These are phyloP conservation scores for Axis porcinus DNA, from an alignment of 2,113 vertebrate genomes.

Conservation along the genomic window DNA sequence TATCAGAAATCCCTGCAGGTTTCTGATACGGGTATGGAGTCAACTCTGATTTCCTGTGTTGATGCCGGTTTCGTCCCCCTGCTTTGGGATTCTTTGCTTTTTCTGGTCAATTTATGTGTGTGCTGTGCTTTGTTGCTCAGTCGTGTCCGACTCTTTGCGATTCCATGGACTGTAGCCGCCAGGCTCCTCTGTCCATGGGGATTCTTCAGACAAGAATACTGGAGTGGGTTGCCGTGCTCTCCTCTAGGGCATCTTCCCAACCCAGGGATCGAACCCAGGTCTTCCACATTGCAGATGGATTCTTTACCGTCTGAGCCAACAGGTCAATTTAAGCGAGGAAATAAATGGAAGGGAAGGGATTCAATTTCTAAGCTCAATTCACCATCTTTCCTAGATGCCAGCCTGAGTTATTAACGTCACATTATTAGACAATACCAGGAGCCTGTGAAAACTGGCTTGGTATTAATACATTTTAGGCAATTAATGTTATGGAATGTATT, in stretches of 20 bases:
- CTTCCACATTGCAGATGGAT: not conserved
- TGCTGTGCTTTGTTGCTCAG: not conserved
- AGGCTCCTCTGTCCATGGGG: not conserved
- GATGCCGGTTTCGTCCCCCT: not conserved
- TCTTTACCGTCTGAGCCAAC: not conserved
- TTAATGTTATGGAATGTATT: not conserved
- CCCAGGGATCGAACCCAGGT: not conserved
- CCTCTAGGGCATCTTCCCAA: not conserved
- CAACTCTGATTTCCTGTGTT: not conserved
- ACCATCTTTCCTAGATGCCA: not conserved
- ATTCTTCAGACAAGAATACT: not conserved
- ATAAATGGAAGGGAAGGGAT: not conserved
- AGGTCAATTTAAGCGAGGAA: not conserved
- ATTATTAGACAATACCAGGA: not conserved
- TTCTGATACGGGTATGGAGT: not conserved
- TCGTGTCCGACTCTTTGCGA: rapidly evolving
- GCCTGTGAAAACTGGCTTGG: not conserved
- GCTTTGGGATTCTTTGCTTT: not conserved
- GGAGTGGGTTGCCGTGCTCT: not conserved
- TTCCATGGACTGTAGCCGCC: not conserved
- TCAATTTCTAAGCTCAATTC: not conserved
- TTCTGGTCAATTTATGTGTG: not conserved
- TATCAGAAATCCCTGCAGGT: not conserved
- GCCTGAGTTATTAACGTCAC: not conserved
- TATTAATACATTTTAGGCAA: not conserved